Conservation (phyloP, 2,113 vertebrate species). For the Pituophis catenifer region DNA sequence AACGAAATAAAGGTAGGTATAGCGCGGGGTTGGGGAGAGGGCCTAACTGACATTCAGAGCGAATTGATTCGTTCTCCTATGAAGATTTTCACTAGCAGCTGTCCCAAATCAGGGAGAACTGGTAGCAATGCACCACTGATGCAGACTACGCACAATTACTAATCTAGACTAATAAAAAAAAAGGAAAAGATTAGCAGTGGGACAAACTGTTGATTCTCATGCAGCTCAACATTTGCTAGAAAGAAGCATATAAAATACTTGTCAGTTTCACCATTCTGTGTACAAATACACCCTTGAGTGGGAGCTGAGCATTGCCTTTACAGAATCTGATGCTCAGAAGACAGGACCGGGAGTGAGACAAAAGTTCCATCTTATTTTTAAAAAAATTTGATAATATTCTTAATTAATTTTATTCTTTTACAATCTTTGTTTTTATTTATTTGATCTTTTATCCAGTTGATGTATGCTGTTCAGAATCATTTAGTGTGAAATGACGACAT, state of each 20-base stretch:
- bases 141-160: background rate
- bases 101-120: too few species aligned
- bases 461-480: background rate
- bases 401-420: background rate
- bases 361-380: background rate
- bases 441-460: background rate
- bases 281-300: background rate
- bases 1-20: too few species aligned
- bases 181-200: background rate
- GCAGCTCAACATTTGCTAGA: background rate
- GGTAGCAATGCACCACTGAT: too few species aligned
- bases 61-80: too few species aligned
- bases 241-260: background rate
- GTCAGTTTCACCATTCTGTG: background rate
- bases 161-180: background rate
- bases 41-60: too few species aligned
- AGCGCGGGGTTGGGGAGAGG: too few species aligned
- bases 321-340: background rate
- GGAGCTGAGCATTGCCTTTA: background rate
- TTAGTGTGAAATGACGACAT: background rate
- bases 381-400: background rate
- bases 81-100: too few species aligned
- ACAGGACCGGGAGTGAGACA: background rate
- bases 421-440: background rate
- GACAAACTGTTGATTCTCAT: background rate